These are phyloP conservation scores for Leguminivora glycinivorella DNA, from an alignment of 1,140 invertebrate genomes.

Conservation along the genomic window DNA sequence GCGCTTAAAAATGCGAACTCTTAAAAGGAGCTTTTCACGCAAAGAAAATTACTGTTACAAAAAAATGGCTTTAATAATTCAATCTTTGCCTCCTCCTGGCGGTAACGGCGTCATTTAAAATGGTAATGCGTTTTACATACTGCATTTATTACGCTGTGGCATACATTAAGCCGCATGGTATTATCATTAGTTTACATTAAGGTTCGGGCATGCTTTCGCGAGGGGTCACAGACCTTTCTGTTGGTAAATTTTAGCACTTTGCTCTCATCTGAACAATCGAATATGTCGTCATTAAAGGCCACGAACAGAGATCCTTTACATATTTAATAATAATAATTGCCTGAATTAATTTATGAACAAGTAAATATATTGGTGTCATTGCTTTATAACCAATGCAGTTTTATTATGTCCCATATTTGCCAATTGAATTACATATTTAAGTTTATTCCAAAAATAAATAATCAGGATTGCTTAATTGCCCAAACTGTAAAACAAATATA, in stretches of 20 bases:
- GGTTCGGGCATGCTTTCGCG: neutral
- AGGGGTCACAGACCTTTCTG: neutral
- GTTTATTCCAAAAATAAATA: too few species aligned
- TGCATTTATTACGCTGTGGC: slow-evolving; percentile 20
- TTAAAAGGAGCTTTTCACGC: neutral
- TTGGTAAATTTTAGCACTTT: neutral
- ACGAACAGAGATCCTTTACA: too few species aligned
- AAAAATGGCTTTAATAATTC: slow-evolving; percentile 19
- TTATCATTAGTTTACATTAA: slow-evolving; percentile 22
- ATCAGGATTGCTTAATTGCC: too few species aligned
- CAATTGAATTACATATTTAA: too few species aligned
- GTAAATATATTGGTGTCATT: too few species aligned
- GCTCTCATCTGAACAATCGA: too few species aligned
- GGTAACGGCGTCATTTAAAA: slow-evolving; percentile 39
- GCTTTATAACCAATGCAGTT: too few species aligned
- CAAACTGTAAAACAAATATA: too few species aligned
- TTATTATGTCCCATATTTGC: too few species aligned
- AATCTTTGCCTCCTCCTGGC: slow-evolving; percentile 10
- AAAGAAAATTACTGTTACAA: neutral
- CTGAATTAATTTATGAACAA: too few species aligned
- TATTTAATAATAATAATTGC: too few species aligned
- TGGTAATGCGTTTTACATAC: slow-evolving; percentile 42
- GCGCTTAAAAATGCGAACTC: neutral
- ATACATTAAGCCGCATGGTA: slow-evolving; percentile 7
- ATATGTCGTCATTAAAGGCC: too few species aligned